These are phyloP conservation scores for Edolisoma coerulescens DNA, from an alignment of 2,113 vertebrate genomes.

Conservation along the genomic window DNA sequence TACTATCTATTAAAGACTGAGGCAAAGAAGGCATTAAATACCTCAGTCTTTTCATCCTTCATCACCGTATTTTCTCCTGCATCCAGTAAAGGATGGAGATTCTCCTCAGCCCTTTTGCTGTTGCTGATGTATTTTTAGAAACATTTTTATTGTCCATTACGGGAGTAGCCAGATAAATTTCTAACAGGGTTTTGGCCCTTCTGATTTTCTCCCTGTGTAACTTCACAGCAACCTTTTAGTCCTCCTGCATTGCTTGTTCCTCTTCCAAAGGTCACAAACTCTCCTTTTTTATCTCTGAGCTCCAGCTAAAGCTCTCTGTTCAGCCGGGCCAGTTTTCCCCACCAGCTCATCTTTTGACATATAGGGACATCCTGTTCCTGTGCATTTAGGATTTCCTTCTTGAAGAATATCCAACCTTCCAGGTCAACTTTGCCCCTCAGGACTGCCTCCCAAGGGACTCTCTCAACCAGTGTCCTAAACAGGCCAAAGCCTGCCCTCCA, in stretches of 20 bases:
- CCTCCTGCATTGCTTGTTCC: neutral
- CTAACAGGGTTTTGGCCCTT: neutral
- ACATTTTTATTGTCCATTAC: neutral
- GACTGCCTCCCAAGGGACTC: neutral
- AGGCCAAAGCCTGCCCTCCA: neutral
- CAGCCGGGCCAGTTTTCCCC: neutral
- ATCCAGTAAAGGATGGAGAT: neutral
- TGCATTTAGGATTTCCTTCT: neutral
- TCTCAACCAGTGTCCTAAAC: too few relatives aligned
- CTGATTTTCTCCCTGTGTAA: neutral
- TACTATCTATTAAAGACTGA: rapidly evolving
- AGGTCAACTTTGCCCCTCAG: neutral
- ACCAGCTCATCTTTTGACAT: neutral
- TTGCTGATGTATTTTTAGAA: neutral
- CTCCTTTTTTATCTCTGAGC: neutral
- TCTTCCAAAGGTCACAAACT: neutral
- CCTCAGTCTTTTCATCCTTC: neutral
- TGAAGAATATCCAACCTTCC: neutral
- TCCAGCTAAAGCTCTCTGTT: neutral
- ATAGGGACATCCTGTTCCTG: neutral
- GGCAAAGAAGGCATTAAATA: neutral
- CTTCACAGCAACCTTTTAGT: neutral
- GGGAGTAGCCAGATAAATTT: neutral
- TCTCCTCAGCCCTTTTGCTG: neutral
- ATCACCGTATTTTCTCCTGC: neutral